phyloP scores from a whole-genome alignment of 1,140 invertebrate genomes.

The Vanessa tameamea region DNA sequence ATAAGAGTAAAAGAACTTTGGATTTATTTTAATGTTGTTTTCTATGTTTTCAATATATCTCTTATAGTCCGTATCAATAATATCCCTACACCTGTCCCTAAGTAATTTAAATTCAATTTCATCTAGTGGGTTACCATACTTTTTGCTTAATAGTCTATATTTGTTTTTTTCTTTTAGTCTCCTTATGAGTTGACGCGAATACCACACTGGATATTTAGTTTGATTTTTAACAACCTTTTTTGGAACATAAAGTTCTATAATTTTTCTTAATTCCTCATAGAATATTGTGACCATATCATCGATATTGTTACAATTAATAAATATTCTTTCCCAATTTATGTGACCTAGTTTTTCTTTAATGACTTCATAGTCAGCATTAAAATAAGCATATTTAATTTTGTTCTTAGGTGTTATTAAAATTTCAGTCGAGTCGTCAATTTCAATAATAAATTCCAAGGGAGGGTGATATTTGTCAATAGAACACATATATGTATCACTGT shows the following conservation, averaged over 20 bases:
- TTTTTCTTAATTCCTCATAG: neutral
- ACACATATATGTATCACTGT: too few relatives aligned
- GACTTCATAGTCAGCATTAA: neutral
- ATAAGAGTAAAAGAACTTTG: slow-evolving; percentile 30
- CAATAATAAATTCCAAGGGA: too few relatives aligned
- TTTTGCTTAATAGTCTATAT: neutral
- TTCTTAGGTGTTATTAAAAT: too few relatives aligned
- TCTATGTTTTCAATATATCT: slow-evolving; percentile 20
- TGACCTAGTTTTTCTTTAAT: neutral
- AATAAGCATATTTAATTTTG: neutral
- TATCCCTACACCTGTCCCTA: neutral
- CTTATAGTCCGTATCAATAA: slow-evolving; percentile 18
- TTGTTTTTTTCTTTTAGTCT: neutral
- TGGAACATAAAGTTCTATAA: neutral
- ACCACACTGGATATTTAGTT: neutral
- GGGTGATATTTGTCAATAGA: too few relatives aligned
- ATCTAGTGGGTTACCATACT: neutral
- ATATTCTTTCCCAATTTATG: neutral
- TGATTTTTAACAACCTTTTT: neutral
- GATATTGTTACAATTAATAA: neutral
- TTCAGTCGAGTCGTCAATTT: too few relatives aligned
- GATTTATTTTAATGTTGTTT: slow-evolving; percentile 21
- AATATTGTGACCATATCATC: neutral
- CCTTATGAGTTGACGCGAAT: neutral
- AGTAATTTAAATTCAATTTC: neutral